Evolutionary conservation across 2,888 invertebrate species (phyloP).

Genomic region (Cerastoderma edule): DNA sequence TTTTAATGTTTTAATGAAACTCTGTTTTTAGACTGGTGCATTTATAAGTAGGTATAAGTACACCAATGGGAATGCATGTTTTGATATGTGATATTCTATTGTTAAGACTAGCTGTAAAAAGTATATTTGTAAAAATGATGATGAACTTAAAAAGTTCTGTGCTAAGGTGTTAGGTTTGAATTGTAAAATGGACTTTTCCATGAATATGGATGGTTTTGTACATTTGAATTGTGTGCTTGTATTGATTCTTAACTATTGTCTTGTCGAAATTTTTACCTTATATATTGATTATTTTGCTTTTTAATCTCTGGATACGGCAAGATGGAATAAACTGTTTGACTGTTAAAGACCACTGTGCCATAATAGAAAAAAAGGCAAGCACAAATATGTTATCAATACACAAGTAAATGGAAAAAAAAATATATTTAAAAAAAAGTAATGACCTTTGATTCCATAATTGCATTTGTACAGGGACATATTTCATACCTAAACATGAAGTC

Average conservation of each 20-base stretch:
- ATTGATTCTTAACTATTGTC: constrained; percentile 7
- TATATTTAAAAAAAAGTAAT: background rate
- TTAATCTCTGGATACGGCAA: no score
- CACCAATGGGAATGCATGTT: constrained; percentile 22
- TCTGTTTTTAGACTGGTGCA: constrained; percentile 66
- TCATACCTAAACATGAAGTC: no score
- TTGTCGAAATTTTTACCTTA: no score
- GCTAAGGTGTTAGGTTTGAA: constrained; percentile 13
- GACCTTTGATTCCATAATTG: constrained; percentile 21
- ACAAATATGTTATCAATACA: background rate
- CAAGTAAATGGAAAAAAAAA: background rate
- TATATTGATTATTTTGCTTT: no score
- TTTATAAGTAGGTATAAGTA: constrained; percentile 22
- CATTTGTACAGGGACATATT: no score
- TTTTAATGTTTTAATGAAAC: constrained; percentile 61
- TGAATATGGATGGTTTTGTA: constrained; percentile 6
- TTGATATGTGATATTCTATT: constrained; percentile 25
- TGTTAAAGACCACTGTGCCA: no score
- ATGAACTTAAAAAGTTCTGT: constrained; percentile 25
- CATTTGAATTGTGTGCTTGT: constrained; percentile 17
- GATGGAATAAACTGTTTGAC: no score
- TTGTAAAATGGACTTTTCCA: constrained; percentile 1
- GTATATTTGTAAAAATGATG: background rate
- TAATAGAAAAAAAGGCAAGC: no score
- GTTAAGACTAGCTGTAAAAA: constrained; percentile 19